Base-by-base conservation (phyloP, 2,113 vertebrate genomes). In the Notothenia rossii region DNA sequence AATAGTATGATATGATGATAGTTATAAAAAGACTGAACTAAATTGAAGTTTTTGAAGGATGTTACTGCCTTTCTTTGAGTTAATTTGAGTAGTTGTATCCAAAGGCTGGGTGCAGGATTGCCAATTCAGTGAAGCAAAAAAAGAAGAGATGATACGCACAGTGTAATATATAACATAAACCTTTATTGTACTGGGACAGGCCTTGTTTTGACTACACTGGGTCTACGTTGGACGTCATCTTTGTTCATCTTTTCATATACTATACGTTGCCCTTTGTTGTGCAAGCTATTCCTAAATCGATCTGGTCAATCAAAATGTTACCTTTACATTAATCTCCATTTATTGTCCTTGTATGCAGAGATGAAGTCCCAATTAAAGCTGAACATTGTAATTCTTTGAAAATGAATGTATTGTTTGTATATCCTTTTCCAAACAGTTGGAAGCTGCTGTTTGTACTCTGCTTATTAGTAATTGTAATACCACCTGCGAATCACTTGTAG, bases 1-100 rank as follows among this genome's bases (percentile, higher is more conserved):
- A 53, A 25, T 11, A 43, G 9, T 25, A 29, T n/a, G 20, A 46
- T 14, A 12, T 61, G 11, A 61, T 55, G 3, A 77, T 18, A 67
- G 25, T 48, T 12, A 58, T 60, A 10, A 45, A 0, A 1, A 36
- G 20, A 68, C 17, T 45, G 12, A 77, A 29, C 2, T 11, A 9
- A n/a, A 73, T 62, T 1, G 3, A 33, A 13, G 13, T 51, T 43
- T 49, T 33, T 22, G 46, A 68, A 56, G 54, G 53, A 63, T 25
- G 65, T 75, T 79, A 84, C 51, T 79, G 65, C 20, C 48, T 69
- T 4, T 60, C 13, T 29, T 48, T 64, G 17, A 54, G 11, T 51
- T 43, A 7, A 62, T 72, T 54, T 68, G 14, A 72, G 54, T 17
- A 25, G 67, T 11, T 70, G 51, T 14, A 43, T 59, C 67, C 2